Evolutionary conservation across 1,140 invertebrate genomes (phyloP).

Genomic region (Ctenoplectra terminalis): DNA sequence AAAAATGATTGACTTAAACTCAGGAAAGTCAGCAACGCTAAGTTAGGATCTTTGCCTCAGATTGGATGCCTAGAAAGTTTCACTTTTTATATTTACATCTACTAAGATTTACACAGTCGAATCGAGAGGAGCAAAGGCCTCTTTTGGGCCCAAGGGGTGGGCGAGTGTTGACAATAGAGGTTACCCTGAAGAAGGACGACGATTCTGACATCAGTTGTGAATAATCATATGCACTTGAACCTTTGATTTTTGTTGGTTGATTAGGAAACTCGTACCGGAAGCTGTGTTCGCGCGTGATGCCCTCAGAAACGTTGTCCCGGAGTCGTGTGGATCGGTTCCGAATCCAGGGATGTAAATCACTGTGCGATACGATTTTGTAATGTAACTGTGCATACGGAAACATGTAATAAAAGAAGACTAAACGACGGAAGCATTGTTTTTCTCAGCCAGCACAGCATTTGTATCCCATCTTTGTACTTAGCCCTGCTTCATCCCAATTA

Average conservation of each 20-base stretch:
- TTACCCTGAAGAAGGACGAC: not conserved
- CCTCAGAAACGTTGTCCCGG: slow-evolving; percentile 14
- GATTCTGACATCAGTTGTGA: not conserved
- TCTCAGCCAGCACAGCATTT: too few species aligned
- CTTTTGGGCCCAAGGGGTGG: not conserved
- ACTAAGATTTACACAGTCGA: slow-evolving; percentile 8
- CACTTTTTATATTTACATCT: slow-evolving; percentile 26
- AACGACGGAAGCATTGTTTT: slow-evolving; percentile 28
- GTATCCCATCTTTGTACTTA: too few species aligned
- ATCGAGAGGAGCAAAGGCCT: not conserved
- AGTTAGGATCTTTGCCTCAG: not conserved
- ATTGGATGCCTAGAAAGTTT: slow-evolving; percentile 23
- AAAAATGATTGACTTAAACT: too few species aligned
- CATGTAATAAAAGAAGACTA: slow-evolving; percentile 75
- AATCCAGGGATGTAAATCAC: slow-evolving; percentile 58
- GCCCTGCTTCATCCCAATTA: too few species aligned
- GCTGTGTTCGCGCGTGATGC: not conserved
- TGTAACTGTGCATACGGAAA: slow-evolving; percentile 75
- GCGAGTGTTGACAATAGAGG: not conserved
- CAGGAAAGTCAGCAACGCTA: not conserved
- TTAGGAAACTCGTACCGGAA: not conserved
- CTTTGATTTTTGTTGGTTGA: not conserved
- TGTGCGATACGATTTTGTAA: slow-evolving; percentile 75
- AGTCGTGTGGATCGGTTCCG: slow-evolving; percentile 27
- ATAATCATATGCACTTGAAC: not conserved